Base-by-base conservation (phyloP, 2,113 vertebrate species). In the Podarcis raffonei region DNA sequence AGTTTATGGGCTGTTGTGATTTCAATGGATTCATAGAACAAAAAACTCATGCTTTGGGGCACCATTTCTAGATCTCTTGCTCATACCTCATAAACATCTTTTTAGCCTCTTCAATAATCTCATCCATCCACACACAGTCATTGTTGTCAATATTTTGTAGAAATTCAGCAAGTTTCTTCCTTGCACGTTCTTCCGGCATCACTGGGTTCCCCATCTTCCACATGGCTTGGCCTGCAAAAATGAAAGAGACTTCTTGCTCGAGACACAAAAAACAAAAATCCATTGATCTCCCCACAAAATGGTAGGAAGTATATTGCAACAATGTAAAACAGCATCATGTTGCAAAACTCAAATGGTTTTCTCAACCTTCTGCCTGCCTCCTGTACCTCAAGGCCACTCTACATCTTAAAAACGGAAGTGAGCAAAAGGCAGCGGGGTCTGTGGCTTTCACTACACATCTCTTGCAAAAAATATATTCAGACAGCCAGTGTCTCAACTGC, bases 121-220 rank as follows among this genome's bases (percentile, higher is more conserved):
- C 99, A 82, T 94, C 65, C 68, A 99, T 97, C 99, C 99, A 99
- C 81, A 99, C 94, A 95, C 98, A 94, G 86, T 99, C 97, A 57
- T 96, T 96, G 77, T 95, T 96, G 0, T 98, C 96, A 66, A 98
- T 95, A 6, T 97, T 97, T 89, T 25, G 87, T 39, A 96, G 83
- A 85, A 98, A 97, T 32, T 97, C 96, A 25, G 96, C 82, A 53
- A 97, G 88, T 81, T 98, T 98, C 62, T 93, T 96, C 39, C 91
- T 89, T 35, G 98, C 98, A 3, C 96, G 86, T 12, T 96, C 92
- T 89, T 96, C 95, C 79, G 99, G 95, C 89, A 85, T 85, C 66
- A 85, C 66, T 20, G 85, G 89, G 59, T 92, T 83, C 82, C 71
- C 82, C 18, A 90, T 76, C 0, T 94, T 93, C 85, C 77, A 87